Percentiles rank a stretch among this genome's conserved stretches.
phyloP scores from a whole-genome alignment of 2,888 invertebrate genomes.

The Catocala nupta region DNA sequence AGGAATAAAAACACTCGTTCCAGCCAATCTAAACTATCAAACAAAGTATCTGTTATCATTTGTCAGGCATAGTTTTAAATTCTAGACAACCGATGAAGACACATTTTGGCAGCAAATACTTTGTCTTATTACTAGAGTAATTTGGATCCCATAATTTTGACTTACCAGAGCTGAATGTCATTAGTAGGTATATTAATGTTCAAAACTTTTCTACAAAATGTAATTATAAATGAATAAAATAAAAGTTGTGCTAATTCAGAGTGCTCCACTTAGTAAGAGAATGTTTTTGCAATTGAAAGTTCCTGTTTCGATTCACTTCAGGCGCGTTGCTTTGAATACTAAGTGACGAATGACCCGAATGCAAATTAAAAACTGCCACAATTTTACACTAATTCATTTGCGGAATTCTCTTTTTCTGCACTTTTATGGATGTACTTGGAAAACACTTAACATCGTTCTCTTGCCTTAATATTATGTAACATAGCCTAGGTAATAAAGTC shows the following conservation, averaged over 20 bases:
- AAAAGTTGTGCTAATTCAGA: constrained; percentile 43
- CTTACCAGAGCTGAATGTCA: too few relatives aligned
- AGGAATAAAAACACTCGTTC: too few relatives aligned
- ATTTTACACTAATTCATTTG: constrained; percentile 20
- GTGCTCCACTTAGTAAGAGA: constrained; percentile 44
- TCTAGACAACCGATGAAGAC: too few relatives aligned
- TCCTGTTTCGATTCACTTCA: constrained; percentile 67
- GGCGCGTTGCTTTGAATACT: constrained; percentile 66
- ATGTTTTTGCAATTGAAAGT: constrained; percentile 61
- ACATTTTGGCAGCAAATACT: too few relatives aligned
- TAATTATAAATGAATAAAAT: constrained; percentile 40
- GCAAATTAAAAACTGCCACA: constrained; percentile 53
- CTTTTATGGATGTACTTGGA: constrained; percentile 8
- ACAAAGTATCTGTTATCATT: too few relatives aligned
- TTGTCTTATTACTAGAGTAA: too few relatives aligned
- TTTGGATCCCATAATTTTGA: too few relatives aligned
- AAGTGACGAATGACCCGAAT: constrained; percentile 71
- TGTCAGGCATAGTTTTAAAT: too few relatives aligned
- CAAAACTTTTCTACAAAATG: not conserved
- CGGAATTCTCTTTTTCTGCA: constrained; percentile 5
- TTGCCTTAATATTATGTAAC: too few relatives aligned
- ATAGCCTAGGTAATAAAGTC: too few relatives aligned
- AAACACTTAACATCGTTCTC: not conserved
- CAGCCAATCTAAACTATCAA: too few relatives aligned
- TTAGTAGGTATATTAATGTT: not conserved